Evolutionary conservation across 2,888 invertebrate species (phyloP), one percentile per base, ranked within the genome.

Genomic region (Eulithis prunata): DNA sequence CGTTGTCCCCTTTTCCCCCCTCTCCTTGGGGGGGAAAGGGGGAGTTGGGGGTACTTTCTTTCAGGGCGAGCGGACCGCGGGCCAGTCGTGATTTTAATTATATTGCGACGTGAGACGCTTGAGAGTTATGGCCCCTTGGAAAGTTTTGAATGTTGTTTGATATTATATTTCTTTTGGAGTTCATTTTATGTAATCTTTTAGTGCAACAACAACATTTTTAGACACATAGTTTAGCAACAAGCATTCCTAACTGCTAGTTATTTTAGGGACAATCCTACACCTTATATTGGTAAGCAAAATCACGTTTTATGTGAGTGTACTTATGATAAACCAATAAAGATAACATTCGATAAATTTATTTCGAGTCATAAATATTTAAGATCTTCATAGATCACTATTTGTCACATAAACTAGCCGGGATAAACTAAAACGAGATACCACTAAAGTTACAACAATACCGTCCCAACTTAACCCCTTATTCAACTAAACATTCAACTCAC

Each of bases 51-150:
- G 85, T 81, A 84, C 83, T 89, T 87, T 86, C 91, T 89, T 89
- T 87, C 84, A 84, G 82, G 82, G 85, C 79, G 86, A 87, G 81
- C 87, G 91, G 92, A 92, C 92, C 86, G 84, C 89, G 89, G 89
- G 88, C 89, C 90, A 88, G 89, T 91, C 89, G 86, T 89, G 90
- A 91, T 92, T 92, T 91, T 93, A 93, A 93, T 92, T 92, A 92
- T 91, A 90, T 90, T 87, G 88, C 88, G 85, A 89, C 88, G 89
- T 88, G 86, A 86, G 86, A 87, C 83, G 84, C 77, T 59, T 28
- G 68, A 84, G 86, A 91, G 86, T 89, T 91, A 90, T 88, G 82
- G 85, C 82, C 80, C 75, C 74, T 75, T 77, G 75, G 81, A 83
- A 85, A 85, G 77, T 85, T 86, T 80, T 84, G 77, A 77, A 78